Evolutionary conservation across 1,140 invertebrate species (phyloP), one percentile per base, ranked within the genome.

Genomic region (Drosophila auraria): DNA sequence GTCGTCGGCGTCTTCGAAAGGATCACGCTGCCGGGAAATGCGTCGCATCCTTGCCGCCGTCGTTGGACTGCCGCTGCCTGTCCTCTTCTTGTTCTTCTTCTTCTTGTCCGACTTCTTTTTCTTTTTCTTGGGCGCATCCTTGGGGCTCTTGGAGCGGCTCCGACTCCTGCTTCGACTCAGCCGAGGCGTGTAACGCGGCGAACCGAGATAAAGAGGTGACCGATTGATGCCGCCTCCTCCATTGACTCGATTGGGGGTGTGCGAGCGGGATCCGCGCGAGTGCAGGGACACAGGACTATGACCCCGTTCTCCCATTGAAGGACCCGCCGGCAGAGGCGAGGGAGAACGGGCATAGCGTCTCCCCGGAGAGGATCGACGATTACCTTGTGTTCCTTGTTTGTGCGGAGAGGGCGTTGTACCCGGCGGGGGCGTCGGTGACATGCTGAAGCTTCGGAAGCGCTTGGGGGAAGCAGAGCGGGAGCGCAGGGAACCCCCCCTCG

Each of bases 1-100:
- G 59, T 84, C 79, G 36, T 87, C 80, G 1, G 63, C 81, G 42
- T 82, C 84, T 8, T 83, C 81, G 12, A 82, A 91, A 2, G 91
- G 86, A 72, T 92, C 91, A 3, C 89, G 83, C 42, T 92, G 91
- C 2, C 86, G 73, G 0, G 84, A 89, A 11, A 90, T 75, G 5
- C 84, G 84, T 8, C 91, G 78, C 63, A 70, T 83, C 12, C 63
- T 77, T 15, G 27, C 72, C 7, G 70, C 71, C 12, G 53, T 33
- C 3, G 74, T 77, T 5, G 92, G 92, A 70, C 90, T 93, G 7
- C 56, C 53, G 53, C 77, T 91, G 9, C 65, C 50, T 6, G 68
- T n/a, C 6, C 90, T 78, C 49, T 92, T 92, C 57, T 92, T 93
- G 25, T 64, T 80, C 51, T 89, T 92, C 58, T 91, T 91, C 14